Base-by-base conservation (phyloP, 2,888 invertebrate species). In the Erebia epiphron region DNA sequence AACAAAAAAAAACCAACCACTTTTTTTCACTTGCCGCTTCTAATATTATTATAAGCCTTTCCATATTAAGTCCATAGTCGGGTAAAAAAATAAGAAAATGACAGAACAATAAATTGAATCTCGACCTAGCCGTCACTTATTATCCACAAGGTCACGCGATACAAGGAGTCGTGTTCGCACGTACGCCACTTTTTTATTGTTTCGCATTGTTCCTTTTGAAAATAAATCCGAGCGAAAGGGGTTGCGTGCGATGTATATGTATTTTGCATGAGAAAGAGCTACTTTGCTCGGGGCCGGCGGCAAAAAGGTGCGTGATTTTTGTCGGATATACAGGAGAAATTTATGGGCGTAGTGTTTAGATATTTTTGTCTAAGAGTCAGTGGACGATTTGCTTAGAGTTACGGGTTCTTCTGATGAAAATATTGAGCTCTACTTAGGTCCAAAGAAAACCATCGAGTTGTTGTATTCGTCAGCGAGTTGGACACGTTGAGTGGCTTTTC, bases 261-360 rank as follows among this genome's bases (percentile, higher is more conserved):
- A 81, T 84, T 86, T 85, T 84, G 82, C 85, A 86, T 84, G 84
- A 82, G 79, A 67, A 67, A 67, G 67, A 67, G 67, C 67, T 67
- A 67, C 67, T 67, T 78, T 72, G 78, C 75, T 72, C 71, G 75
- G 71, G 71, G 74, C 73, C 75, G 71, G 80, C 77, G 75, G 80
- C 77, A 77, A 81, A 80, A 81, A 81, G 81, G 85, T 86, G 86
- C 85, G 86, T 86, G 86, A 84, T 83, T 82, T 83, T 81, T 78
- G 81, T 79, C 77, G 79, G 80, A 80, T 82, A 83, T 78, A 81
- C 75, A 26, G 67, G 18, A 60, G 50, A 60, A 60, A 67, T 67
- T 61, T 67, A 61, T 83, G 57, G 14, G 21, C 14, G 67, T 16
- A 26, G 18, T 46, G 67, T 49, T 67, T 49, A 62, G 18, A 62